Base-by-base conservation (phyloP, 2,797 vertebrate species). In the Enteromius anoplus region DNA sequence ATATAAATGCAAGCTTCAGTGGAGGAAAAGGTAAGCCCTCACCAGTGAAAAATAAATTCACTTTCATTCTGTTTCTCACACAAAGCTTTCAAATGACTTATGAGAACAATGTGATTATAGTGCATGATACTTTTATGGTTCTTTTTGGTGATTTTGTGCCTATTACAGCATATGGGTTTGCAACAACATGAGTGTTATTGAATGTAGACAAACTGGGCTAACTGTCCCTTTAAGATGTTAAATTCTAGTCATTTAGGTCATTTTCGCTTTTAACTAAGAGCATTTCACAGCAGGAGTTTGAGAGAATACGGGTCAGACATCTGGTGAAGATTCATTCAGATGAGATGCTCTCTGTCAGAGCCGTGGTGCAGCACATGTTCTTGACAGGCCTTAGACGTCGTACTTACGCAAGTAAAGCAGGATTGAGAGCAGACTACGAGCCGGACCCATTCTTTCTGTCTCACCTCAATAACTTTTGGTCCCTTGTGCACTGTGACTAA, bases 211-310 rank as follows among this genome's bases (percentile, higher is more conserved):
- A 15, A 75, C 55, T 75, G 53, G 34, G 34, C n/a, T 42, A 42
- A 17, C 58, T 47, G 75, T 65, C 40, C 21, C 19, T 75, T 75
- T 75, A 32, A 40, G 80, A 51, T 66, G 73, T 55, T 40, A 40
- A 9, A 73, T 66, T 76, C 34, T 2, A 76, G 58, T 49, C 5
- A 64, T 78, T 78, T 62, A 65, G 60, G 75, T 29, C 55, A 64
- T 77, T 77, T 77, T 77, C 23, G 4, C 42, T 47, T 60, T 77
- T 75, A 76, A 76, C 53, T 60, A 76, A 60, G 37, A 78, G 75
- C 75, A 64, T 68, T 68, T 78, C 21, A 26, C 76, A 78, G 76
- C 76, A 51, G 62, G 62, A 29, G 75, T 37, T 40, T 78, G 29
- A 66, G 26, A 49, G 62, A 66, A 66, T 51, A 32, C 12, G 45